Conservation (phyloP, 1,140 invertebrate genomes). For the Apis florea region DNA sequence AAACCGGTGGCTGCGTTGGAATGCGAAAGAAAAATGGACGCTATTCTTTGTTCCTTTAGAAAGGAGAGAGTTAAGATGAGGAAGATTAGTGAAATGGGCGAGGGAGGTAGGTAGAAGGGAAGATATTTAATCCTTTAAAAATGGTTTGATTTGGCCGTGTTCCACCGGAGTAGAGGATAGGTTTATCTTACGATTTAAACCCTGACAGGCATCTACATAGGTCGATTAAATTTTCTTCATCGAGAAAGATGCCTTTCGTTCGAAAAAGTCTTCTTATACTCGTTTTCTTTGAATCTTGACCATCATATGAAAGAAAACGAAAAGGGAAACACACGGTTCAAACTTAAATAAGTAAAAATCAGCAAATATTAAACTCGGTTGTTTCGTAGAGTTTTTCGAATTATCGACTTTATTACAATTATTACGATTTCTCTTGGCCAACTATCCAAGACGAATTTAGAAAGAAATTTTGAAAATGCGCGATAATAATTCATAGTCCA, state of each 20-base stretch:
- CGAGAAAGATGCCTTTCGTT: not conserved
- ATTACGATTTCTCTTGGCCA: too few species aligned
- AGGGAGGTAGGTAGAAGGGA: not conserved
- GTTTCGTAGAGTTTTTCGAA: too few species aligned
- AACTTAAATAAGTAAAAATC: too few species aligned
- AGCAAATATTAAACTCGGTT: too few species aligned
- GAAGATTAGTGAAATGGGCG: not conserved
- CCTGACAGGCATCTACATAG: too few species aligned
- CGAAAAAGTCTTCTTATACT: not conserved
- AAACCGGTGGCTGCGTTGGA: not conserved
- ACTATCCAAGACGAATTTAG: not conserved
- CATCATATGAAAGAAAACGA: too few species aligned
- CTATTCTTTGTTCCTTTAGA: not conserved
- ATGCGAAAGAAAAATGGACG: not conserved
- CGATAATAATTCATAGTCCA: not conserved
- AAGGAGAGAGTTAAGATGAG: not conserved
- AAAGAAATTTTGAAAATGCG: not conserved
- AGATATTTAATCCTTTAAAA: not conserved
- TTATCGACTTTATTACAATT: too few species aligned
- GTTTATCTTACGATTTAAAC: not conserved
- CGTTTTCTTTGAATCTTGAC: too few species aligned
- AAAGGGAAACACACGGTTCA: too few species aligned
- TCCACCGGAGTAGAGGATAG: too few species aligned
- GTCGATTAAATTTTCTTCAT: not conserved
- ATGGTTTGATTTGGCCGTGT: not conserved